Base-by-base conservation (phyloP, 2,113 vertebrate genomes). In the Mungos mungo region DNA sequence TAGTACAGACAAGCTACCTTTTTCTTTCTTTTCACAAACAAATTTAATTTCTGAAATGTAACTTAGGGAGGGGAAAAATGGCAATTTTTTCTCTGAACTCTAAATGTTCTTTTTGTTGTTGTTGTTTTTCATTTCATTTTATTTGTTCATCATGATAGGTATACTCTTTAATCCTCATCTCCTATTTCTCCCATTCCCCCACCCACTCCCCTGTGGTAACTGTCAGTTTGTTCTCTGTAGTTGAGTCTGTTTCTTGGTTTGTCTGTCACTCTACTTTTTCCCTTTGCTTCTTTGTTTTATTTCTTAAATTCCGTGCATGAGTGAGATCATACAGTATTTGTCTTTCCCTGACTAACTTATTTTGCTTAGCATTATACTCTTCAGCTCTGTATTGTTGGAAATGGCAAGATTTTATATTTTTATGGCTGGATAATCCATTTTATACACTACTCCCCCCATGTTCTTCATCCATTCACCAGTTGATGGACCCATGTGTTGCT, bases 31-130 rank as follows among this genome's bases (percentile, higher is more conserved):
- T 27, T 84, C 29, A n/a, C 18, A 54, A 68, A 47, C 16, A 4
- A 91, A 16, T 52, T 88, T 38, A 35, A 65, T 92, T 79, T 91
- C 41, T 57, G 35, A 96, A 93, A 84, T 38, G 21, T 88, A 98
- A 95, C 76, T 35, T 88, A 90, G 29, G 57, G 84, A 82, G 27
- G 38, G 38, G n/a, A n/a, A 96, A 77, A 52, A 95, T 88, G 69
- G 94, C 63, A 97, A 18, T 93, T 72, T 21, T 76, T 96, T 94
- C 84, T 93, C 50, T 69, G 74, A 89, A 81, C 45, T 54, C 47
- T 74, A 47, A 72, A 52, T 77, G 68, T 85, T 93, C 79, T 66
- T 66, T 31, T 15, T 66, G 11, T 71, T 23, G 11, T 71, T 74
- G 16, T 4, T 57, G 54, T 76, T 47, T 76, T 47, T 29, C 1